These are phyloP conservation scores for Sardina pilchardus DNA, from an alignment of 2,113 vertebrate genomes.

Conservation along the genomic window DNA sequence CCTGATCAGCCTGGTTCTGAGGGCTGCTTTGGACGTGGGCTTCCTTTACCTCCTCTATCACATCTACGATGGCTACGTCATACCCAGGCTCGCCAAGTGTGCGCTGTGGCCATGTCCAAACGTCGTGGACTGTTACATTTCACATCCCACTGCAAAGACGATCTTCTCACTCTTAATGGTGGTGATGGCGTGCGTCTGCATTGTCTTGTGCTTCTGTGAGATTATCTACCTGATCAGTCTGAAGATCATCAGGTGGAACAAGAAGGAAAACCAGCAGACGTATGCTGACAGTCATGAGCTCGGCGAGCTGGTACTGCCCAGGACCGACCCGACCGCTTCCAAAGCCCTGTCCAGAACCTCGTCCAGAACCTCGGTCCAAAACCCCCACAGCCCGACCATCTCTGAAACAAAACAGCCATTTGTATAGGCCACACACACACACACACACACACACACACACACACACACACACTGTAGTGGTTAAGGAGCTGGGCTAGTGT, in stretches of 20 bases:
- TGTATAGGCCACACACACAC: too few species aligned
- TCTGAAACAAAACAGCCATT: too few species aligned
- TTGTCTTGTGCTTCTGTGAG: conserved; percentile 85
- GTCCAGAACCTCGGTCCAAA: conserved; percentile 56
- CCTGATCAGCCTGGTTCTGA: conserved; percentile 85
- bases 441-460: too few species aligned
- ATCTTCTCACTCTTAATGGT: conserved; percentile 96
- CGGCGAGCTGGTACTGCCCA: neutral
- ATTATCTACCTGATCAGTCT: conserved; percentile 83
- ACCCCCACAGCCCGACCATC: conserved; percentile 58
- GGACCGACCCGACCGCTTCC: conserved; percentile 56
- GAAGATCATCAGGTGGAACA: conserved; percentile 59
- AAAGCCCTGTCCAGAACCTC: neutral
- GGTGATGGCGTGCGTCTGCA: conserved; percentile 73
- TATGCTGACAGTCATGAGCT: conserved; percentile 42
- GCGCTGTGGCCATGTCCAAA: conserved; percentile 82
- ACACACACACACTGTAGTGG: too few species aligned
- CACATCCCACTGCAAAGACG: conserved; percentile 88
- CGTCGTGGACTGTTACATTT: conserved; percentile 86
- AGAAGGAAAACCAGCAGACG: neutral
- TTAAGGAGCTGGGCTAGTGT: too few species aligned
- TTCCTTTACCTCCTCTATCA: conserved; percentile 86
- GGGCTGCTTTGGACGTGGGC: conserved; percentile 73
- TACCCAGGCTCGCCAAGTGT: conserved; percentile 83
- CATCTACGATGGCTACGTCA: conserved; percentile 77